phyloP scores from a whole-genome alignment of 1,140 invertebrate species.

The Gryon sp. region DNA sequence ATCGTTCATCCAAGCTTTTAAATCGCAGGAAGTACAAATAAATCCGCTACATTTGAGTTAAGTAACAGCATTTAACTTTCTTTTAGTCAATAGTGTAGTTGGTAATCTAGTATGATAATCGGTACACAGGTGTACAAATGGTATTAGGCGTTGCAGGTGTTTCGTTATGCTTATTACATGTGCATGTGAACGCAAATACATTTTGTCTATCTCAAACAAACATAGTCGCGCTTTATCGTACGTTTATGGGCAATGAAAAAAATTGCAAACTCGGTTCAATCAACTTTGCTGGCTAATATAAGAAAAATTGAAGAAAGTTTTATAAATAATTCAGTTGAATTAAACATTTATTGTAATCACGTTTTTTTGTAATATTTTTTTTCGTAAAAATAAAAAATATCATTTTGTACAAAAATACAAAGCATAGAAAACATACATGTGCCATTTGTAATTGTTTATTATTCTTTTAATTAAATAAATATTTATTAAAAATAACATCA shows the following conservation, averaged over 20 bases:
- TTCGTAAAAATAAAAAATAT: no score
- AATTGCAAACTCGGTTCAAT: not conserved
- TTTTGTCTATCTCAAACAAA: constrained; percentile 51
- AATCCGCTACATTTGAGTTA: constrained; percentile 30
- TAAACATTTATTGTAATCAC: no score
- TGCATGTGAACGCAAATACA: constrained; percentile 51
- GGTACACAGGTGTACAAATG: constrained; percentile 57
- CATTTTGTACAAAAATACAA: no score
- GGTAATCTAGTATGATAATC: constrained; percentile 56
- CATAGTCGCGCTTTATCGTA: constrained; percentile 20
- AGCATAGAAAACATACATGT: not conserved
- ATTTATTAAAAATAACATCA: no score
- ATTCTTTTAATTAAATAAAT: no score
- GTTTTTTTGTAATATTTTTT: no score
- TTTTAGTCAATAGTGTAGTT: constrained; percentile 46
- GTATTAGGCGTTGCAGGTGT: constrained; percentile 54
- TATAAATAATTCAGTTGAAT: no score
- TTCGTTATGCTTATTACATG: constrained; percentile 62
- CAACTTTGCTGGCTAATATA: no score
- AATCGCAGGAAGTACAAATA: no score
- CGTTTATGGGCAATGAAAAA: constrained; percentile 19
- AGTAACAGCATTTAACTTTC: constrained; percentile 45
- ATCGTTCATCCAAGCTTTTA: no score
- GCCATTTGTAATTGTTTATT: no score
- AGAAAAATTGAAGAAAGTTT: no score